Evolutionary conservation across 2,888 invertebrate species (phyloP).

Genomic region (Petrophora chlorosata): DNA sequence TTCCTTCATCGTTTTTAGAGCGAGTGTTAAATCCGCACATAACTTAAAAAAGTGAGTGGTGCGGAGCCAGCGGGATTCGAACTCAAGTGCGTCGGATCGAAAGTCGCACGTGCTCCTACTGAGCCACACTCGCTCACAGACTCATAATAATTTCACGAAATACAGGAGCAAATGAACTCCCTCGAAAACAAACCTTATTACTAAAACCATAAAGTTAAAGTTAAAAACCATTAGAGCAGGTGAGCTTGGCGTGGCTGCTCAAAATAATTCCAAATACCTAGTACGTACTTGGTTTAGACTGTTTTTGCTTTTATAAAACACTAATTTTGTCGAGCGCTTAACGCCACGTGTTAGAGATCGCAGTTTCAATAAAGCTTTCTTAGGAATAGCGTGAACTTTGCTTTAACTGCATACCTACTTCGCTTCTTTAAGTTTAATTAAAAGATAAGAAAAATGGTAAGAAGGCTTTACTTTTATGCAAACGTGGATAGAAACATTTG

Average conservation of each 20-base stretch:
- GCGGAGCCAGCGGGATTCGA: no score
- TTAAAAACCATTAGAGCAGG: not conserved
- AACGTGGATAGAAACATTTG: no score
- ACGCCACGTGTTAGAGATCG: slow-evolving; percentile 1
- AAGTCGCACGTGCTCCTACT: no score
- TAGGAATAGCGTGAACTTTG: slow-evolving; percentile 6
- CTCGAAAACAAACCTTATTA: not conserved
- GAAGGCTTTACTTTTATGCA: no score
- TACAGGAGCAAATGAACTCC: no score
- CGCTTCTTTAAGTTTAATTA: slow-evolving; percentile 7
- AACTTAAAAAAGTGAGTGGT: no score
- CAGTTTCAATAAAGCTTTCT: slow-evolving; percentile 9
- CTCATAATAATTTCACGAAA: not conserved
- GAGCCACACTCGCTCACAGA: no score
- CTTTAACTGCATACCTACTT: slow-evolving; percentile 1
- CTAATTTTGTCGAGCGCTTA: not conserved
- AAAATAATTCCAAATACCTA: no score
- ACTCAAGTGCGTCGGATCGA: no score
- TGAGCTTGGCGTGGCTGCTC: not conserved
- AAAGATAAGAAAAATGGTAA: not conserved
- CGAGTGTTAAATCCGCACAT: no score
- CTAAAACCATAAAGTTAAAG: not conserved
- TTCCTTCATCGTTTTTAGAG: no score
- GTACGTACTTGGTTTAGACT: not conserved
- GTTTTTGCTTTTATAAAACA: slow-evolving; percentile 6